A percentile compares a stretch with the other conserved stretches of the same genome.
phyloP scores from a whole-genome alignment of 2,888 invertebrate genomes.

The Ophion obscuratus region DNA sequence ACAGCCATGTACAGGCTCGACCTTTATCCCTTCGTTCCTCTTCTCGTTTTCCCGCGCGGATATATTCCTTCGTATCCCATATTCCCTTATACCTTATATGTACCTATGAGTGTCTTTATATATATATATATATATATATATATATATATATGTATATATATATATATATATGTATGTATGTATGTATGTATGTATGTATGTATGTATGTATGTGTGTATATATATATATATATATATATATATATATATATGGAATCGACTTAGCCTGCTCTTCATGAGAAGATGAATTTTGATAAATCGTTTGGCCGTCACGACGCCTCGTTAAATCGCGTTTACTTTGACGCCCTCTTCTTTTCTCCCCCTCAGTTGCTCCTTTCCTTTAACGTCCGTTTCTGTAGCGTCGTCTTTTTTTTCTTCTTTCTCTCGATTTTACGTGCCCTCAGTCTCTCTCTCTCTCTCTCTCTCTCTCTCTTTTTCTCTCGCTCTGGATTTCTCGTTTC shows the following conservation, averaged over 20 bases:
- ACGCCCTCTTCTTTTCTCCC: constrained; percentile 45
- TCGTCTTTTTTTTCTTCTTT: constrained; percentile 16
- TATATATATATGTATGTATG: no score
- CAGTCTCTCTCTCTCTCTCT: background rate
- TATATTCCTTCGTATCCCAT: constrained; percentile 20
- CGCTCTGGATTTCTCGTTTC: background rate
- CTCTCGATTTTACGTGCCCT: background rate
- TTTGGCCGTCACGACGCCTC: constrained; percentile 68
- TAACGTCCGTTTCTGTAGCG: background rate
- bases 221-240: no score
- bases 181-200: no score
- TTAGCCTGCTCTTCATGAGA: constrained; percentile 67
- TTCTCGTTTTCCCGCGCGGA: constrained; percentile 6
- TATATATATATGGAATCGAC: constrained; percentile 65
- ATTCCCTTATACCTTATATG: background rate
- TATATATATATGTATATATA: no score
- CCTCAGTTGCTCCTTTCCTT: background rate
- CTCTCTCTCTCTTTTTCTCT: constrained; percentile 20
- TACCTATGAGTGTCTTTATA: no score
- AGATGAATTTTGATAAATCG: constrained; percentile 79
- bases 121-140: no score
- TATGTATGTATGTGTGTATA: no score
- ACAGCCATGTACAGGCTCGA: constrained; percentile 54
- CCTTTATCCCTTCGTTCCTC: constrained; percentile 69
- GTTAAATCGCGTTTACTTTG: constrained; percentile 73